A percentile compares a stretch with the other conserved stretches of the same genome.
Conservation (phyloP, 2,113 vertebrate species). For the Lontra canadensis region DNA sequence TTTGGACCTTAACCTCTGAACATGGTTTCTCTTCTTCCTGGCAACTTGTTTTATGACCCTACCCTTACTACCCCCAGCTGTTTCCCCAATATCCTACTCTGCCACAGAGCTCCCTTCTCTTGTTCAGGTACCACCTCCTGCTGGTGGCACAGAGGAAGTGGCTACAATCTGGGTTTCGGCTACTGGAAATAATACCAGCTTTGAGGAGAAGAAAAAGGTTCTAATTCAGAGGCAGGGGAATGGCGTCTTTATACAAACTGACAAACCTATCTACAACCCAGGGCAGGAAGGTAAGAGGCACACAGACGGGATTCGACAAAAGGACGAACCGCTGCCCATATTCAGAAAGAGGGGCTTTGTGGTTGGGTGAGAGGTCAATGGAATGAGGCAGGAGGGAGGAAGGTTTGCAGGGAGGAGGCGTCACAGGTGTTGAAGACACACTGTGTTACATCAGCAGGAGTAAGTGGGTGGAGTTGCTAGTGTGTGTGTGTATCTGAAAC, state of each 20-base stretch:
- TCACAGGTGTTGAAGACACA: neutral
- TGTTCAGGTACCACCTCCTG: constrained; percentile 62
- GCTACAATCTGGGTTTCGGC: constrained; percentile 21
- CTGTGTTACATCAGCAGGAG: neutral
- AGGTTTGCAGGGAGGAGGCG: too few relatives aligned
- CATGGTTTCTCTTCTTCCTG: neutral
- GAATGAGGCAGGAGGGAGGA: neutral
- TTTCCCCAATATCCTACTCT: neutral
- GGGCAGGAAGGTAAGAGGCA: constrained; percentile 40
- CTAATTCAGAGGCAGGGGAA: constrained; percentile 71
- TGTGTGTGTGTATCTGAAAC: neutral
- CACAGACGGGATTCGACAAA: neutral
- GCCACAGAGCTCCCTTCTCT: neutral
- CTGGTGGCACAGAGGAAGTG: constrained; percentile 58
- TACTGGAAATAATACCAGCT: constrained; percentile 49
- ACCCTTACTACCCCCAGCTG: neutral
- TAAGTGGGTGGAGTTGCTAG: neutral
- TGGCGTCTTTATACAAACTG: constrained; percentile 82
- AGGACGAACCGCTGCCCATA: neutral
- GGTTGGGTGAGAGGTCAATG: neutral
- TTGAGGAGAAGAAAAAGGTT: constrained; percentile 77
- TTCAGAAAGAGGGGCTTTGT: neutral
- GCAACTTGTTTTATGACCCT: neutral
- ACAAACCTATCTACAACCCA: constrained; percentile 75
- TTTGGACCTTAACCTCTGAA: neutral